A percentile compares a stretch with the other conserved stretches of the same genome.
Conservation (phyloP, 2,113 vertebrate species). For the Rousettus leschenaultii region DNA sequence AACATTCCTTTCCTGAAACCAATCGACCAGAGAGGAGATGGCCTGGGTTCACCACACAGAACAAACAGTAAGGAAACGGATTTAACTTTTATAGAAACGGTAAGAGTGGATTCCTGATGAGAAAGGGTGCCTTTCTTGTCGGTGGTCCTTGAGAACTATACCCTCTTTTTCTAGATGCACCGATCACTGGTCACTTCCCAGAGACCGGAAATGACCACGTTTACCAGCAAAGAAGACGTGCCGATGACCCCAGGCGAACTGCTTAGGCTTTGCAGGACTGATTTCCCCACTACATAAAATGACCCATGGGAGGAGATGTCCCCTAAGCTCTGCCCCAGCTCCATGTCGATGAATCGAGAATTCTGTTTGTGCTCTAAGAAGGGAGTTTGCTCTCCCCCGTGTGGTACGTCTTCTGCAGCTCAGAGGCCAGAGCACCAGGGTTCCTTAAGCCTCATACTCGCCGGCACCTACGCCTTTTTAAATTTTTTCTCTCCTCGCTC, state of each 20-base stretch:
- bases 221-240: not conserved
- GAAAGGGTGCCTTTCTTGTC: not conserved
- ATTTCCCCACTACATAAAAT: not conserved
- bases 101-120: not conserved
- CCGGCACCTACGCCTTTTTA: not conserved
- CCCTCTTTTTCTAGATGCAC: not conserved
- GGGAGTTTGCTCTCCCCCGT: not conserved
- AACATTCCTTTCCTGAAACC: not conserved
- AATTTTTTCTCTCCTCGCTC: not conserved
- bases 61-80: not conserved
- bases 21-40: fast-evolving
- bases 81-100: not conserved
- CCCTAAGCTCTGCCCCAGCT: not conserved
- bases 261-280: not conserved
- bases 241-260: not conserved
- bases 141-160: not conserved
- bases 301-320: not conserved
- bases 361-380: not conserved
- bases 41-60: not conserved
- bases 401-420: not conserved
- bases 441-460: not conserved
- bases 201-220: not conserved
- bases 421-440: not conserved
- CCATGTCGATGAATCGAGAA: not conserved
- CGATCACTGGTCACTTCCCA: not conserved